Base-by-base conservation (phyloP, 1,140 invertebrate genomes). In the Leptoteleia sp. region DNA sequence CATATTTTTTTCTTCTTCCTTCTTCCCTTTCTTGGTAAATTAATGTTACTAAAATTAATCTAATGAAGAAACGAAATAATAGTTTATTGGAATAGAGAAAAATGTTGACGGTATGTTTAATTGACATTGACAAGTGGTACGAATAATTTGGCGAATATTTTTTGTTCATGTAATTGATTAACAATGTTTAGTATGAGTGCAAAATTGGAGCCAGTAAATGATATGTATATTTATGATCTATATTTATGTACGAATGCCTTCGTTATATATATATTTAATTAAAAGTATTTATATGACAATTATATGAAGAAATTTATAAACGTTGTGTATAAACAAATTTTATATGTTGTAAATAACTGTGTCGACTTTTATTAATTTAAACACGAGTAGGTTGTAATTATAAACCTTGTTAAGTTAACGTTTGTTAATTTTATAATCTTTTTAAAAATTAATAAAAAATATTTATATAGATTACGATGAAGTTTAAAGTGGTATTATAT, bases 341-440 rank as follows among this genome's bases (percentile, higher is more conserved):
- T 71, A 52, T 61, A 71, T 61, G 55, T 71, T 71, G 43, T 48
- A 61, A 42, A 57, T 31, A 45, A 68, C 38, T 5, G 31, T 29
- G 16, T 37, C 43, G 33, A 42, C 8, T 29, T 7, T 37, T 61
- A 17, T n/a, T n/a, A n/a, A 25, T 47, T 47, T 48, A 37, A 15
- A 33, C n/a, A n/a, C 15, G 11, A 9, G n/a, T 42, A 43, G 37
- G 9, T 9, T 35, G 1, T 12, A 29, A 27, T n/a, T 35, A 38
- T 7, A 27, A 37, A 13, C n/a, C 1, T 67, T 67, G 31, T 67
- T 55, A 35, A 25, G 11, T 70, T 47, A 29, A 57, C 47, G 50
- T 50, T 27, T 50, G 22, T 68, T 47, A 45, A 68, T 57, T 45
- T 68, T 47, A 57, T 37, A 67, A 35, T 35, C 4, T 42, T 43